Percentiles rank a stretch among this genome's conserved stretches.
Conservation (phyloP, 2,113 vertebrate species). For the Colius striatus region DNA sequence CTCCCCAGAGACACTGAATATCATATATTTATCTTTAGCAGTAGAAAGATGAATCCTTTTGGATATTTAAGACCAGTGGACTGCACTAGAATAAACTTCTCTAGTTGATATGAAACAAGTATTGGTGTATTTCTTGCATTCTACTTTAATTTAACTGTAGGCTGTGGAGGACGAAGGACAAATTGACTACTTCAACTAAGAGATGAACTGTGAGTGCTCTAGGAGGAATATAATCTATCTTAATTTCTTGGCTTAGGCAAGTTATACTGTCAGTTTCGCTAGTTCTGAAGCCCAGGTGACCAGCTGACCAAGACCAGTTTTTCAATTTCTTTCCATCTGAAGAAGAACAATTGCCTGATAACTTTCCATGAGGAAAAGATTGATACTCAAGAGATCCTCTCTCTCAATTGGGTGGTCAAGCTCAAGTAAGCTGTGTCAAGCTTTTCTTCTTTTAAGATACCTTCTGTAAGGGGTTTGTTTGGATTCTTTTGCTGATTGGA, state of each 20-base stretch:
- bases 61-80: neutral
- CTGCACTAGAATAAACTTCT: neutral
- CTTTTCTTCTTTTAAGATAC: neutral
- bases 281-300: neutral
- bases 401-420: neutral
- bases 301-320: neutral
- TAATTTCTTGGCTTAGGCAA: neutral
- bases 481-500: neutral
- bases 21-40: neutral
- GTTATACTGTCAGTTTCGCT: neutral
- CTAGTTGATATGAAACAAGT: neutral
- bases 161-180: neutral
- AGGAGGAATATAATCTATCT: neutral
- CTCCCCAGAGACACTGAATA: neutral
- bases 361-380: neutral
- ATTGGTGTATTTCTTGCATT: neutral
- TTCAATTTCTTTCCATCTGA: neutral
- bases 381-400: neutral
- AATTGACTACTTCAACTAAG: neutral
- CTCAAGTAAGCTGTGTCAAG: neutral
- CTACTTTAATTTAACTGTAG: neutral
- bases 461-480: neutral
- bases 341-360: neutral
- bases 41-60: neutral
- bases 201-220: neutral